Evolutionary conservation across 2,888 invertebrate genomes (phyloP), one percentile per base, ranked within the genome.

Genomic region (Heterodera filipjevi): DNA sequence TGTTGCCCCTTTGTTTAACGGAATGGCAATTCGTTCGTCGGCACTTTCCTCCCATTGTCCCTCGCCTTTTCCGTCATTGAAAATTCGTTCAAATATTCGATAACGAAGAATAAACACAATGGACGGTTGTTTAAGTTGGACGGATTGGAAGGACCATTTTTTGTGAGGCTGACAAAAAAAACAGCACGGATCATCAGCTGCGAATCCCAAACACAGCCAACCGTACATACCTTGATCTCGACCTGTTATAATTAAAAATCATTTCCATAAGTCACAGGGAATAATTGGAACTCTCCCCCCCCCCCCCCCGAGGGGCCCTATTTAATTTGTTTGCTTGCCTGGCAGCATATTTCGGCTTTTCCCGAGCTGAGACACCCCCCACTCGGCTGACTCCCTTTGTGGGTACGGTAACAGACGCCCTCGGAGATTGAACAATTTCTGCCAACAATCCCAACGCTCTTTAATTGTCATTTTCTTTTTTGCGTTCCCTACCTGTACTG

Each of bases 311-410:
- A 39, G 6, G 30, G 49, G 2, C 27, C n/a, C 5, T 49, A 64
- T 22, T 16, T 16, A 32, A 33, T 19, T n/a, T n/a, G n/a, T n/a
- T n/a, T 35, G 68, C 39, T 75, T 33, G 32, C 44, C 35, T 85
- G 77, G 66, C 87, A 87, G 78, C 87, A 87, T 22, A 84, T 76
- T 44, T 84, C 83, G 10, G 86, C 80, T 70, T 84, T 79, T 8
- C 79, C 77, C 2, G 82, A 81, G 5, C 82, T 73, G 27, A 80
- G 64, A 68, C 87, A 87, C 0, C 87, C 87, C 3, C 68, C 35
- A 46, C 80, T 82, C 44, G 85, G 79, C 77, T 86, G 86, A 35
- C 78, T 73, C 3, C 85, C 79, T n/a, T 80, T 79, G 73, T 84
- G 84, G 14, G 86, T 87, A 14, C 85, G 81, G 76, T 86, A 86